A percentile compares a stretch with the other conserved stretches of the same genome.
Evolutionary conservation across 2,888 invertebrate genomes (phyloP).

Genomic region (Pomacea canaliculata): DNA sequence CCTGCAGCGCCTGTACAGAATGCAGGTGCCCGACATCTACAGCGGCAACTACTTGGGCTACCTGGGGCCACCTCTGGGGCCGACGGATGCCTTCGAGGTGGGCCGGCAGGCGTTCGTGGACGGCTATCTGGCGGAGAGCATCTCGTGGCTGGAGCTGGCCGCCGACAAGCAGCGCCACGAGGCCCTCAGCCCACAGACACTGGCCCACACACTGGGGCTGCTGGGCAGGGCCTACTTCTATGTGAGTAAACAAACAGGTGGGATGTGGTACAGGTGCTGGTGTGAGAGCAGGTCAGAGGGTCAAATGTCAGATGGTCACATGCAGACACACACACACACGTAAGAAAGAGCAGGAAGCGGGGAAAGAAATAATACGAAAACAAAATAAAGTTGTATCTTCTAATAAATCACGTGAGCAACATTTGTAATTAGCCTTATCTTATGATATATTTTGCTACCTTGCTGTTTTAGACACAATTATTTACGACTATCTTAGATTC

Average conservation of each 20-base stretch:
- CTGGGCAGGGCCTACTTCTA: slow-evolving; percentile 16
- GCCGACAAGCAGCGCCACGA: not conserved
- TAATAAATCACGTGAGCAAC: no score
- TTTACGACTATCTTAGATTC: no score
- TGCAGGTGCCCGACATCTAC: slow-evolving; percentile 21
- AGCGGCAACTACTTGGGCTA: slow-evolving; percentile 20
- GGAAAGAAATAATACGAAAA: no score
- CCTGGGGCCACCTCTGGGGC: slow-evolving; percentile 7
- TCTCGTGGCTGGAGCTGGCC: slow-evolving; percentile 11
- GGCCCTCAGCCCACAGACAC: not conserved
- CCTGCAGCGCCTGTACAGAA: slow-evolving; percentile 14
- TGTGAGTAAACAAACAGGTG: slow-evolving; percentile 6
- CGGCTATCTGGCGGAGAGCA: slow-evolving; percentile 19
- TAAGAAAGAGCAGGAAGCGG: no score
- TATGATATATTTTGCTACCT: no score
- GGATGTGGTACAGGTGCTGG: no score
- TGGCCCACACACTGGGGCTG: not conserved
- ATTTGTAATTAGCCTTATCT: no score
- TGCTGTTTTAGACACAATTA: no score
- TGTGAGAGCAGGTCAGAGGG: no score
- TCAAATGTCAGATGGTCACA: no score
- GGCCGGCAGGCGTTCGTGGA: slow-evolving; percentile 18
- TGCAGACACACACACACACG: no score
- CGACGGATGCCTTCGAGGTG: slow-evolving; percentile 13
- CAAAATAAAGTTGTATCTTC: no score